These are phyloP conservation scores for Nomada flava DNA, from an alignment of 2,888 invertebrate genomes.

Conservation along the genomic window DNA sequence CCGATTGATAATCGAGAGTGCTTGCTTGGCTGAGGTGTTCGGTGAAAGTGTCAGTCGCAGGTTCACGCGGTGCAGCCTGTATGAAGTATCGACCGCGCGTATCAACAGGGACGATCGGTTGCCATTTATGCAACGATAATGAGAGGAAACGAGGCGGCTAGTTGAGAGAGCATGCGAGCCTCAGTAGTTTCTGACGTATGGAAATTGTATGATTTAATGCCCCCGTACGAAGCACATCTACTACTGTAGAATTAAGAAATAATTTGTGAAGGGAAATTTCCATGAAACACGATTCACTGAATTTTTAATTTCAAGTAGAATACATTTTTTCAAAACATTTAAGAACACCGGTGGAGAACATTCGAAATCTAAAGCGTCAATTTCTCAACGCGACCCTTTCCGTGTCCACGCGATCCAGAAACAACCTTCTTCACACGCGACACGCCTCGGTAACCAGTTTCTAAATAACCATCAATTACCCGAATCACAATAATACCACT, in stretches of 20 bases:
- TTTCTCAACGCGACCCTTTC: neutral
- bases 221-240: neutral
- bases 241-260: neutral
- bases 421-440: neutral
- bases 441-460: constrained; percentile 1
- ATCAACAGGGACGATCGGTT: constrained; percentile 46
- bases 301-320: neutral
- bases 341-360: neutral
- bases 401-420: neutral
- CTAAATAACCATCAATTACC: neutral
- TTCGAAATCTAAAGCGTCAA: neutral
- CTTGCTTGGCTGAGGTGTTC: constrained; percentile 20
- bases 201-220: constrained; percentile 8
- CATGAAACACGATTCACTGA: neutral
- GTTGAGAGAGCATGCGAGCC: neutral
- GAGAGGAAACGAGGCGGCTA: constrained; percentile 33
- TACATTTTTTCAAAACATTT: neutral
- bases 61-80: constrained; percentile 24
- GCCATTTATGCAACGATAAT: constrained; percentile 51
- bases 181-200: constrained; percentile 9
- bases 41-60: constrained; percentile 51
- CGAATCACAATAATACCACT: constrained; percentile 40
- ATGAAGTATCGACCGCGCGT: constrained; percentile 52
- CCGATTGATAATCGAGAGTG: constrained; percentile 28
- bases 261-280: neutral